phyloP scores from a whole-genome alignment of 2,888 invertebrate genomes.

The Morpho helenor region DNA sequence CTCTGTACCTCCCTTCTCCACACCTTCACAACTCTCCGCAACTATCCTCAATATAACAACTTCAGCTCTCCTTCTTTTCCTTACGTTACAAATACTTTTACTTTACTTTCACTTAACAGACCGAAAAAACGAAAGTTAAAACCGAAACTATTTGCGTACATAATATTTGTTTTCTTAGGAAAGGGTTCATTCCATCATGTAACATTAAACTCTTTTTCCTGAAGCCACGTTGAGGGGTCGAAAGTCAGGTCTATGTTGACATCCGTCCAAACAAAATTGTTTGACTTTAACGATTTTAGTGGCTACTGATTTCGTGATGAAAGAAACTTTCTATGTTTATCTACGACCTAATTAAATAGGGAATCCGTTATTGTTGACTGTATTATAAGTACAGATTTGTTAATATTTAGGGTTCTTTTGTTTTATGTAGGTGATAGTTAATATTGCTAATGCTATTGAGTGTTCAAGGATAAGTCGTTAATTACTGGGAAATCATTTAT shows the following conservation, averaged over 20 bases:
- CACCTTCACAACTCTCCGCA: no score
- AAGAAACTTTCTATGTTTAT: conserved; percentile 16
- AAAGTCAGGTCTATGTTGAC: conserved; percentile 61
- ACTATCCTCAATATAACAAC: no score
- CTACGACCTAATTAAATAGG: conserved; percentile 9
- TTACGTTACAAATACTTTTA: no score
- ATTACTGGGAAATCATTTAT: no score
- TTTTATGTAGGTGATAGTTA: not conserved
- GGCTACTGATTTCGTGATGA: conserved; percentile 50
- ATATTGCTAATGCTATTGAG: no score
- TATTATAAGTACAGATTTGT: conserved; percentile 7
- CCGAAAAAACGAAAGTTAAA: conserved; percentile 39
- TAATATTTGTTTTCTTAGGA: conserved; percentile 55
- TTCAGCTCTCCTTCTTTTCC: no score
- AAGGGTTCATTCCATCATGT: conserved; percentile 55
- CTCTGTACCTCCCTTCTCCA: no score
- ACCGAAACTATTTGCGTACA: conserved; percentile 31
- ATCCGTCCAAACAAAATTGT: conserved; percentile 57
- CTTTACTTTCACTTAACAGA: conserved; percentile 25
- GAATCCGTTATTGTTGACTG: conserved; percentile 9
- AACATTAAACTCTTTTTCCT: conserved; percentile 64
- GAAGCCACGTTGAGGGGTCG: conserved; percentile 48
- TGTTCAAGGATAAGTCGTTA: no score
- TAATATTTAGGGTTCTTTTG: no score
- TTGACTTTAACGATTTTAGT: conserved; percentile 43